phyloP scores from a whole-genome alignment of 1,140 invertebrate species.

The Calliopsis andreniformis region DNA sequence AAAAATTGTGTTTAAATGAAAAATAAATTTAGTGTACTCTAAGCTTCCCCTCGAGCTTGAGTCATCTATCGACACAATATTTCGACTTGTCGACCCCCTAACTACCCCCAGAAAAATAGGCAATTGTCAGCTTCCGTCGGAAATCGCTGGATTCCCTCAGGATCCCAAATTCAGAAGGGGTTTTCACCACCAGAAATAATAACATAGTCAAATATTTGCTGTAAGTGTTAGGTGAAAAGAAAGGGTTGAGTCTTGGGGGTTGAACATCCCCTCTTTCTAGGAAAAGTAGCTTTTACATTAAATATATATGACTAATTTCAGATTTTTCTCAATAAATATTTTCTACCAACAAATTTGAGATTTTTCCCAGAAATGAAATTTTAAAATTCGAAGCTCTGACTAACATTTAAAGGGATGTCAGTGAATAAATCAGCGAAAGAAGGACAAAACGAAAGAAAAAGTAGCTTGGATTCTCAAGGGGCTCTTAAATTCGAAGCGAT shows the following conservation, averaged over 20 bases:
- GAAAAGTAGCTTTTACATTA: not conserved
- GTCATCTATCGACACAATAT: too few relatives aligned
- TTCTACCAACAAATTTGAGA: not conserved
- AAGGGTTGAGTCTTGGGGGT: not conserved
- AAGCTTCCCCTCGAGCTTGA: too few relatives aligned
- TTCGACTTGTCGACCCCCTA: not conserved
- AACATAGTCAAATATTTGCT: conserved; percentile 58
- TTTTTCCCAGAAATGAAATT: too few relatives aligned
- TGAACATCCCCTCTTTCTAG: not conserved
- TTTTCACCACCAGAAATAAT: conserved; percentile 33
- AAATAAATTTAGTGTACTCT: too few relatives aligned
- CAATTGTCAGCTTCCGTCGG: not conserved
- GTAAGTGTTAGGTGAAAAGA: not conserved
- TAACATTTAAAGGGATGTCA: too few relatives aligned
- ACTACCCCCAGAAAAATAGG: too few relatives aligned
- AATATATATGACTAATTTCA: too few relatives aligned
- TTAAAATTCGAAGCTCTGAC: not conserved
- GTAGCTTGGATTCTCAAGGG: not conserved
- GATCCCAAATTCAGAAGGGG: conserved; percentile 15
- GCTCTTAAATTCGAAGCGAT: conserved; percentile 36
- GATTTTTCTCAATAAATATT: not conserved
- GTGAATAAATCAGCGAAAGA: conserved; percentile 5
- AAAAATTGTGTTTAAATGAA: too few relatives aligned
- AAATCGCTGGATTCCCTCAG: not conserved
- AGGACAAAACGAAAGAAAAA: conserved; percentile 15